A percentile compares a stretch with the other conserved stretches of the same genome.
Conservation (phyloP, 2,888 invertebrate species). For the Drosophila aldrichi region DNA sequence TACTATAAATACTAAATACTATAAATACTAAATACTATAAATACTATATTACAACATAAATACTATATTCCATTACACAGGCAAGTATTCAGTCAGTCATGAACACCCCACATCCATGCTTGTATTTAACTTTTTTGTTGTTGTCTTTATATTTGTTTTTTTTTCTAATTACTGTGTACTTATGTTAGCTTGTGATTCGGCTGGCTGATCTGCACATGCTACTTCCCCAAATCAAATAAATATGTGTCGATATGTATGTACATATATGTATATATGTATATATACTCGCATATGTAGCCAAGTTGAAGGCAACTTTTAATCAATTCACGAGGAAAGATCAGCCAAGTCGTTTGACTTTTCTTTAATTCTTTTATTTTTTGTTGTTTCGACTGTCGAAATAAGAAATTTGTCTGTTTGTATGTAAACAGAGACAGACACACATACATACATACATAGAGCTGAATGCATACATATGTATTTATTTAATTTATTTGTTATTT, state of each 20-base stretch:
- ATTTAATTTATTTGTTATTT: constrained; percentile 79
- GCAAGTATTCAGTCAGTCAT: not conserved
- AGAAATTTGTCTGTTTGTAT: constrained; percentile 38
- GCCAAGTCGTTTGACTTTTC: constrained; percentile 58
- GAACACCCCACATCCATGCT: not conserved
- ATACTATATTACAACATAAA: too few species aligned
- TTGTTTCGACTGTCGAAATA: constrained; percentile 60
- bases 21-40: too few species aligned
- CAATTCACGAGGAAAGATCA: constrained; percentile 69
- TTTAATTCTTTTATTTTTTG: constrained; percentile 16
- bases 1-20: too few species aligned
- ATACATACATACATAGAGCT: not conserved
- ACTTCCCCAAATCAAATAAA: constrained; percentile 58
- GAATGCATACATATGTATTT: constrained; percentile 47
- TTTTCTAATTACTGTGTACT: constrained; percentile 59
- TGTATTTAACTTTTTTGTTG: not conserved
- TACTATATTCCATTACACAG: too few species aligned
- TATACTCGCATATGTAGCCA: constrained; percentile 23
- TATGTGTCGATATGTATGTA: constrained; percentile 12
- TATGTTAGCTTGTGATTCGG: constrained; percentile 39
- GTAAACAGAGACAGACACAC: not conserved
- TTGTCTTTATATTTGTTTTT: not conserved
- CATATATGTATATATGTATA: constrained; percentile 1
- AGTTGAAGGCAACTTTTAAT: constrained; percentile 73
- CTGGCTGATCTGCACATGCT: constrained; percentile 45